Conservation (phyloP, 2,888 invertebrate genomes). For the Erebia aethiops region DNA sequence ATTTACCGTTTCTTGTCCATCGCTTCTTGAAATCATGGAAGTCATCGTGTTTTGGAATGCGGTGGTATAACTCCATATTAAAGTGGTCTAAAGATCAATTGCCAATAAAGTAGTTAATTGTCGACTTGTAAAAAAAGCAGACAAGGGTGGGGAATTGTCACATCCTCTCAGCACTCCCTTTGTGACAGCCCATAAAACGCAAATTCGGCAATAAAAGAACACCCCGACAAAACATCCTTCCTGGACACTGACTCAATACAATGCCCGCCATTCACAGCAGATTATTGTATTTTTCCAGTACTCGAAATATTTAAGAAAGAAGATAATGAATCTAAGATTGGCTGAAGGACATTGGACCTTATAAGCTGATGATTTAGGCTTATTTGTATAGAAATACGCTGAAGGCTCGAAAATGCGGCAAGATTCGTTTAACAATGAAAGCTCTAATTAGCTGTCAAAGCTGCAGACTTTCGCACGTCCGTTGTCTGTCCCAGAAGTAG, state of each 20-base stretch:
- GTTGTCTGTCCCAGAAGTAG: constrained; percentile 72
- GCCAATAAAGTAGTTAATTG: constrained; percentile 47
- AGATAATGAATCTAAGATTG: constrained; percentile 67
- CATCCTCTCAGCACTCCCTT: constrained; percentile 69
- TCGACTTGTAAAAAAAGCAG: constrained; percentile 53
- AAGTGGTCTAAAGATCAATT: constrained; percentile 20
- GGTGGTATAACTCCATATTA: not conserved
- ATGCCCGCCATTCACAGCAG: constrained; percentile 73
- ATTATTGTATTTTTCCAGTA: constrained; percentile 82
- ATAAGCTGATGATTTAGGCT: constrained; percentile 45
- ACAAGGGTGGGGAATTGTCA: constrained; percentile 69
- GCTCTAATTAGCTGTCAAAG: constrained; percentile 81
- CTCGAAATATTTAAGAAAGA: constrained; percentile 78
- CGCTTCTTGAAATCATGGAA: no score
- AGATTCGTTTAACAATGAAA: constrained; percentile 79
- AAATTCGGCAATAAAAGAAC: constrained; percentile 81
- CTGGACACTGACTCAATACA: constrained; percentile 82
- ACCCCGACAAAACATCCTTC: constrained; percentile 78
- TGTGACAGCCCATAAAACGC: constrained; percentile 79
- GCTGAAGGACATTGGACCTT: constrained; percentile 56
- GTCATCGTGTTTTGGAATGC: no score
- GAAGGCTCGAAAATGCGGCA: constrained; percentile 53
- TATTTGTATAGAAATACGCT: constrained; percentile 44
- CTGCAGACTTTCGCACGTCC: constrained; percentile 63
- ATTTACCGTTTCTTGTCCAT: no score